These are phyloP conservation scores for Sphaerodactylus townsendi DNA, from an alignment of 2,113 vertebrate species.

Conservation along the genomic window DNA sequence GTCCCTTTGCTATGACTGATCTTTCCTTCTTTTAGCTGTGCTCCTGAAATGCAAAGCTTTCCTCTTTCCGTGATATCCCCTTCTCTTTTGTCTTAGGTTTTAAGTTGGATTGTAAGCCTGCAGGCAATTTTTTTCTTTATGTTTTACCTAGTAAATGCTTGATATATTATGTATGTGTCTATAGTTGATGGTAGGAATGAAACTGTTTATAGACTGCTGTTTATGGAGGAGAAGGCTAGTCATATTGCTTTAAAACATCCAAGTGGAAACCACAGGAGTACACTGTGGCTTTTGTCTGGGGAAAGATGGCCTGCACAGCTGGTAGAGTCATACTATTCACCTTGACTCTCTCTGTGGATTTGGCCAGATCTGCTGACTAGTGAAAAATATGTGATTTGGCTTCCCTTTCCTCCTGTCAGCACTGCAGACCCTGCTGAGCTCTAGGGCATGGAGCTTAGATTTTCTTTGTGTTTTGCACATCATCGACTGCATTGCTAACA, in stretches of 20 bases:
- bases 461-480: neutral
- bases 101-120: neutral
- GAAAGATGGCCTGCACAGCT: neutral
- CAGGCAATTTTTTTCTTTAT: neutral
- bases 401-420: neutral
- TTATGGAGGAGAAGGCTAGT: neutral
- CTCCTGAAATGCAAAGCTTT: neutral
- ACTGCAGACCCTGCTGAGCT: neutral
- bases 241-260: neutral
- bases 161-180: neutral
- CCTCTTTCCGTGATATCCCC: neutral
- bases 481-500: neutral
- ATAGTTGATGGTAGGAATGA: neutral
- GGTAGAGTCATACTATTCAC: neutral
- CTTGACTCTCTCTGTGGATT: slow-evolving; percentile 4
- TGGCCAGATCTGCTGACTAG: neutral
- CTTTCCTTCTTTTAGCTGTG: neutral
- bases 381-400: neutral
- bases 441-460: neutral
- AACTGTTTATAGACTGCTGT: neutral
- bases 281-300: neutral
- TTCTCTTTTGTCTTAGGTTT: neutral
- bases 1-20: neutral
- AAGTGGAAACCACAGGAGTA: neutral
- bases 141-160: neutral